phyloP scores from a whole-genome alignment of 2,888 invertebrate species.

The Diplazon laetatorius region DNA sequence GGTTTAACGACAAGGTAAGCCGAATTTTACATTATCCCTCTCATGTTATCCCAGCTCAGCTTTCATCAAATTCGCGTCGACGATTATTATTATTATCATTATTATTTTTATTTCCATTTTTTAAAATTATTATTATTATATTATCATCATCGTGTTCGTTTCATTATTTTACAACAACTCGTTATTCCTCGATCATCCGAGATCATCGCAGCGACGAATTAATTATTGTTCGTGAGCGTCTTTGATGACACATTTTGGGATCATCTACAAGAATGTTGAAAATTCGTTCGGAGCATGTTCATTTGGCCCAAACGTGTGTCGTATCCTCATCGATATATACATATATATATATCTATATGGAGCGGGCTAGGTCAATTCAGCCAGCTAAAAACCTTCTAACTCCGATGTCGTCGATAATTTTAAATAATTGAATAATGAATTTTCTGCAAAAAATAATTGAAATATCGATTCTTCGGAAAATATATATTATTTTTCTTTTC shows the following conservation, averaged over 20 bases:
- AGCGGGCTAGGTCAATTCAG: no score
- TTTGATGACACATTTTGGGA: background rate
- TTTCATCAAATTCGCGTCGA: conserved; percentile 64
- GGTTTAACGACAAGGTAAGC: conserved; percentile 70
- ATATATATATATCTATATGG: no score
- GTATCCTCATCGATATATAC: conserved; percentile 50
- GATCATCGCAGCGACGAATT: conserved; percentile 12
- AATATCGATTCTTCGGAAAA: no score
- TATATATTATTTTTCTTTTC: no score
- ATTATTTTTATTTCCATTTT: no score
- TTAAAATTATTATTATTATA: no score
- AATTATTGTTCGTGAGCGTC: conserved; percentile 1
- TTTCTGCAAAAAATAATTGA: no score
- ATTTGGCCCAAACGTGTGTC: conserved; percentile 50
- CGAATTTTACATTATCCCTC: conserved; percentile 53
- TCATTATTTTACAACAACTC: conserved; percentile 4
- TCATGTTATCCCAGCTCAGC: conserved; percentile 64
- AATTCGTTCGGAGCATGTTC: conserved; percentile 49
- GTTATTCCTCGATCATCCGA: background rate
- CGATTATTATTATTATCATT: conserved; percentile 22
- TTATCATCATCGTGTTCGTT: no score
- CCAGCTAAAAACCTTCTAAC: no score
- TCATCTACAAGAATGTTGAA: conserved; percentile 28
- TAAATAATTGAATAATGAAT: no score
- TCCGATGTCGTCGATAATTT: no score